Percentiles rank a stretch among this genome's conserved stretches.
Conservation (phyloP, 2,888 invertebrate genomes). For the Cremastinae sp. region DNA sequence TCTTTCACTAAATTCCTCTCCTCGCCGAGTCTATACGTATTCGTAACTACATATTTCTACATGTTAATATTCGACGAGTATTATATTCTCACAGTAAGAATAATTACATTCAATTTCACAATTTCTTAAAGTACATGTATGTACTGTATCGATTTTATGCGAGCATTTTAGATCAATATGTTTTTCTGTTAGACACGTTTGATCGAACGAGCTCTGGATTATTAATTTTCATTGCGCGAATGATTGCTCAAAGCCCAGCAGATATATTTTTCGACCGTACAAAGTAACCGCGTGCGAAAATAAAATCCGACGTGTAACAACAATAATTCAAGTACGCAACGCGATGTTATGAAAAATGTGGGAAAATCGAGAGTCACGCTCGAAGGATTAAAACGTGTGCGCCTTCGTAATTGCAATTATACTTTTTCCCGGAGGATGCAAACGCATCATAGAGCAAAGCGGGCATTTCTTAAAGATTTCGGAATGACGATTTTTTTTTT, state of each 20-base stretch:
- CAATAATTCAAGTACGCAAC: conserved; percentile 1
- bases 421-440: conserved; percentile 12
- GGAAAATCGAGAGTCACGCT: conserved; percentile 59
- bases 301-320: neutral
- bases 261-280: conserved; percentile 10
- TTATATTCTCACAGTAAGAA: too few species aligned
- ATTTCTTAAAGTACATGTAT: too few species aligned
- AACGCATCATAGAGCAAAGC: conserved; percentile 6
- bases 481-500: too few species aligned
- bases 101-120: too few species aligned
- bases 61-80: too few species aligned
- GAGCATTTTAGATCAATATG: too few species aligned
- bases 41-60: too few species aligned
- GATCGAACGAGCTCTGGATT: neutral
- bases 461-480: neutral
- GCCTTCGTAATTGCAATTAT: conserved; percentile 19
- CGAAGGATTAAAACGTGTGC: conserved; percentile 14
- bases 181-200: neutral
- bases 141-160: too few species aligned
- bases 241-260: conserved; percentile 9
- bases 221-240: conserved; percentile 12
- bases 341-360: conserved; percentile 50
- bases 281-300: neutral
- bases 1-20: too few species aligned
- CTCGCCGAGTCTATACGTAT: too few species aligned